Evolutionary conservation across 1,140 invertebrate genomes (phyloP).

Genomic region (Lasioglossum albipes): DNA sequence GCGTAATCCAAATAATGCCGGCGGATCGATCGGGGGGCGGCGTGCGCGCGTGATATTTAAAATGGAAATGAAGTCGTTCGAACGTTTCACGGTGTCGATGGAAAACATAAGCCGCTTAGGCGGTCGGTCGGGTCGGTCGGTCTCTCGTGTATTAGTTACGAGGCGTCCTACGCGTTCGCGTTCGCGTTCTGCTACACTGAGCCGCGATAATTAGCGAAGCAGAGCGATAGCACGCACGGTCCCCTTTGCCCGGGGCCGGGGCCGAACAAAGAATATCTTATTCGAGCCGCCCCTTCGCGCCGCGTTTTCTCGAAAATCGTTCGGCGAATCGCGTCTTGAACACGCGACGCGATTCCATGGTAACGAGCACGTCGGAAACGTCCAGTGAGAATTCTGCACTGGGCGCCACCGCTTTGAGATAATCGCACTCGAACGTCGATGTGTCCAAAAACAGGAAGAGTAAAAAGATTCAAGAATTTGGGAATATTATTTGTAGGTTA

Average conservation of each 20-base stretch:
- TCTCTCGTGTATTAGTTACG: slow-evolving; percentile 12
- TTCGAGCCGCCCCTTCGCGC: not conserved
- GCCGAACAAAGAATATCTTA: slow-evolving; percentile 37
- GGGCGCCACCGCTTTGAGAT: not conserved
- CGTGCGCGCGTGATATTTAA: slow-evolving; percentile 36
- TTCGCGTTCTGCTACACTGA: slow-evolving; percentile 19
- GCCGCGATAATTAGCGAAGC: slow-evolving; percentile 24
- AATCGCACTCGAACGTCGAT: not conserved
- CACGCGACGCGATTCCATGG: not conserved
- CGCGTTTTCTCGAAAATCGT: no score
- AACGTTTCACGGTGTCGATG: slow-evolving; percentile 25
- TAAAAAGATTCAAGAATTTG: no score
- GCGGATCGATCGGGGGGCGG: not conserved
- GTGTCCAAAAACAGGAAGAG: no score
- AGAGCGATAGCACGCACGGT: not conserved
- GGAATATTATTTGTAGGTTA: no score
- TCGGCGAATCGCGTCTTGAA: not conserved
- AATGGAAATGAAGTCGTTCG: slow-evolving; percentile 36
- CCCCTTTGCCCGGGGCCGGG: not conserved
- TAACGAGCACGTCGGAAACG: not conserved
- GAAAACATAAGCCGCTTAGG: slow-evolving; percentile 32
- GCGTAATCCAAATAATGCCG: slow-evolving; percentile 25
- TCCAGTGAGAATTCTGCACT: not conserved
- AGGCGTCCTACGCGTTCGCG: slow-evolving; percentile 29
- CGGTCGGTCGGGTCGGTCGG: not conserved